Evolutionary conservation across 2,113 vertebrate species (phyloP).

Genomic region (Nycticorax nycticorax): DNA sequence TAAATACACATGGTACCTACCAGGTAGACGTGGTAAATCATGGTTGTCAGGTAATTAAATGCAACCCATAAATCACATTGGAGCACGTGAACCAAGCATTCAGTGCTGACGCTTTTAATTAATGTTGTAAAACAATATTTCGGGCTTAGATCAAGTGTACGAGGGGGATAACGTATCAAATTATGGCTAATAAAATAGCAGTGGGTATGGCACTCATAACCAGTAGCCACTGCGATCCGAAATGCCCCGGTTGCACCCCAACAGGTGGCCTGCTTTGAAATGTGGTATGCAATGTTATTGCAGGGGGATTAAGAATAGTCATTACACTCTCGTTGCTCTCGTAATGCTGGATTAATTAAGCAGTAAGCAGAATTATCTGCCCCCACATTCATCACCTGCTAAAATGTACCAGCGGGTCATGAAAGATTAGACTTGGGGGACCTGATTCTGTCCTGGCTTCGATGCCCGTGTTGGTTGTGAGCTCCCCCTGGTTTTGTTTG

Average conservation of each 20-base stretch:
- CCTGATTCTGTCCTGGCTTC: fast-evolving
- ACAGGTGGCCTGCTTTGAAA: not conserved
- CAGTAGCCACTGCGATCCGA: not conserved
- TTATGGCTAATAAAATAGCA: slow-evolving; percentile 27
- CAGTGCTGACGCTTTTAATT: not conserved
- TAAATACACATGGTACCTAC: not conserved
- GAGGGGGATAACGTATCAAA: not conserved
- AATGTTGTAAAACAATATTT: slow-evolving; percentile 46
- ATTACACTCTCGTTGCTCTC: slow-evolving; percentile 15
- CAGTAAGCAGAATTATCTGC: not conserved
- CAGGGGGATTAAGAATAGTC: not conserved
- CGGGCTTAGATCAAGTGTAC: not conserved
- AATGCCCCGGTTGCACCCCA: not conserved
- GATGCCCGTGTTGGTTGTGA: fast-evolving
- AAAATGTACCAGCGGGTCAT: not conserved
- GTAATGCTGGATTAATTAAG: slow-evolving; percentile 25
- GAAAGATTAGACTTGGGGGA: not conserved
- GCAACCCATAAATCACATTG: not conserved
- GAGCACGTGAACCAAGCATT: not conserved
- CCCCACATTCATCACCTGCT: not conserved
- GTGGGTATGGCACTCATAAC: not conserved
- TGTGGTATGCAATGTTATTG: not conserved
- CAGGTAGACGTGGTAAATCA: slow-evolving; percentile 46
- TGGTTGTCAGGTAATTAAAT: slow-evolving; percentile 1
- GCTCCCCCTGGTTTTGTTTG: not conserved